Percentiles rank a stretch among this genome's conserved stretches.
These are phyloP conservation scores for Chlamydotis undulata DNA, from an alignment of 2,113 vertebrate genomes.

Conservation along the genomic window DNA sequence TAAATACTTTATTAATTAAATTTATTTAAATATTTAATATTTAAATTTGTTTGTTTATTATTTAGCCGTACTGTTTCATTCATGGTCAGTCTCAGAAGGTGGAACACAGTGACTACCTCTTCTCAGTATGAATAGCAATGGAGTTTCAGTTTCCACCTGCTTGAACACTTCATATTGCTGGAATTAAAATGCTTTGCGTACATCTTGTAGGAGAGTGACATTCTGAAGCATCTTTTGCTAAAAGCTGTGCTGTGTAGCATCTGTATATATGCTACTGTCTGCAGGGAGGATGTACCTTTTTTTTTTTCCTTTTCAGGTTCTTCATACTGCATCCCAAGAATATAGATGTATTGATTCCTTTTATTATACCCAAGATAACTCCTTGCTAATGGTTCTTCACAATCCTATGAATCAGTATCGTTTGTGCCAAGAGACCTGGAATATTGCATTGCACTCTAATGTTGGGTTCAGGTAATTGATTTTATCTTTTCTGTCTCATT, in stretches of 20 bases:
- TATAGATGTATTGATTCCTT: conserved; percentile 86
- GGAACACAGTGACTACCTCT: background rate
- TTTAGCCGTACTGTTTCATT: background rate
- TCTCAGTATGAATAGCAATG: background rate
- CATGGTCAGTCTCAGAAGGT: background rate
- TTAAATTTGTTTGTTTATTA: background rate
- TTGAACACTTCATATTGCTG: background rate
- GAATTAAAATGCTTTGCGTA: background rate
- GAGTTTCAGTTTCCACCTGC: background rate
- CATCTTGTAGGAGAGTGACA: background rate
- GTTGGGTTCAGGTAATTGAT: conserved; percentile 89
- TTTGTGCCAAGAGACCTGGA: conserved; percentile 82
- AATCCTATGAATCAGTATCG: conserved; percentile 83
- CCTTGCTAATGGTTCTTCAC: conserved; percentile 86
- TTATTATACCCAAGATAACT: conserved; percentile 79
- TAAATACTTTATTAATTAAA: background rate
- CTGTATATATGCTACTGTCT: background rate
- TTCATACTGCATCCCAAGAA: conserved; percentile 79
- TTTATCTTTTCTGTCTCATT: background rate
- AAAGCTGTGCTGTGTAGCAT: background rate
- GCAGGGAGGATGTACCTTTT: background rate
- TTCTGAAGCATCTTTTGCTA: background rate
- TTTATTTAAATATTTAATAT: background rate
- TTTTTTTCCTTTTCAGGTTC: conserved; percentile 77
- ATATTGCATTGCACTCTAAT: conserved; percentile 83